phyloP scores from a whole-genome alignment of 35 echinoderm and acorn worm species.

The Apostichopus parvimensis region DNA sequence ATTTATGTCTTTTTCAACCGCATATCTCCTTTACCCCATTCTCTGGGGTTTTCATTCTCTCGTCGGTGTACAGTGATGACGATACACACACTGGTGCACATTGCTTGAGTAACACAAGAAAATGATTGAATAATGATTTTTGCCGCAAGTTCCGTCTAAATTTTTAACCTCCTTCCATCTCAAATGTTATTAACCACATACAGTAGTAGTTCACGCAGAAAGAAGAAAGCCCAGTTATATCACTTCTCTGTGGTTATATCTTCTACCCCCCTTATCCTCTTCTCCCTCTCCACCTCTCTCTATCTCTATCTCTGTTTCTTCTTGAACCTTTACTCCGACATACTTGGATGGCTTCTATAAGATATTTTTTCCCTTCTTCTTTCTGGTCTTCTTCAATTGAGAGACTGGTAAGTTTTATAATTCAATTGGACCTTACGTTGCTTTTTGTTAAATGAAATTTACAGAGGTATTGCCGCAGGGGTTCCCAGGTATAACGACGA shows the following conservation, averaged over 20 bases:
- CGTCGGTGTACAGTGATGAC: no score
- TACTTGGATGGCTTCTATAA: constrained; percentile 8
- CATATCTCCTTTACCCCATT: no score
- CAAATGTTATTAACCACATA: constrained; percentile 36
- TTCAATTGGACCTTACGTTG: constrained; percentile 41
- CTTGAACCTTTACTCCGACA: not conserved
- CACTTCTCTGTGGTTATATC: not conserved
- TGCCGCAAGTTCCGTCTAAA: constrained; percentile 26
- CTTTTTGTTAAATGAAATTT: constrained; percentile 47
- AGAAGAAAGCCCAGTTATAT: not conserved
- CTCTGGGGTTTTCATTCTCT: no score
- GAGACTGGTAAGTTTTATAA: not conserved
- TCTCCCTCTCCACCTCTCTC: not conserved
- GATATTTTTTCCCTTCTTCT: not conserved
- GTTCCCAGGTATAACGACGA: not conserved
- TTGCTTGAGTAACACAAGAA: no score
- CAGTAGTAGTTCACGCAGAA: constrained; percentile 2
- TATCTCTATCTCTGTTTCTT: not conserved
- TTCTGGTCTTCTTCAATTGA: not conserved
- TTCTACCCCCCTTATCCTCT: not conserved
- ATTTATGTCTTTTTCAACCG: no score
- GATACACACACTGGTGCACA: no score
- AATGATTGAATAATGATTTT: constrained; percentile 27
- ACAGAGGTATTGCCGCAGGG: constrained; percentile 6
- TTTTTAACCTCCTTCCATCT: constrained; percentile 20